Conservation (phyloP, 2,113 vertebrate species). For the Pomatorhinus ruficollis region DNA sequence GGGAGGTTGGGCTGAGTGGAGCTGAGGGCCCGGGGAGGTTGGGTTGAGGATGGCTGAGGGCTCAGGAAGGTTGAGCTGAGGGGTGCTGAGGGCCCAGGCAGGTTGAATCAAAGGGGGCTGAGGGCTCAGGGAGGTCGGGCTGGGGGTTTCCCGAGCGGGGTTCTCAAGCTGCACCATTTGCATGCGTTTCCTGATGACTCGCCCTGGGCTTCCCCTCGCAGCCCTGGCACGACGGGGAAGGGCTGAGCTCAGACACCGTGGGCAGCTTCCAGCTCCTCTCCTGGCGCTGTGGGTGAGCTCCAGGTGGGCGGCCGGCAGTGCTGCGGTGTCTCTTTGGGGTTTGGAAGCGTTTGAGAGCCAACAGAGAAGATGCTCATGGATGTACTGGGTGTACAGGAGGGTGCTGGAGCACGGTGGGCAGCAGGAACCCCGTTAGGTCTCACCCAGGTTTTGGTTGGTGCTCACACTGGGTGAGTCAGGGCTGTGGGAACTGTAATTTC, state of each 20-base stretch:
- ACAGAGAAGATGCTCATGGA: fast-evolving
- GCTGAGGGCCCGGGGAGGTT: no score
- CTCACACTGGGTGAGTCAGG: background rate
- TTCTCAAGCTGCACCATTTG: background rate
- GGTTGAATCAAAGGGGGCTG: no score
- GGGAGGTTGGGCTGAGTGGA: background rate
- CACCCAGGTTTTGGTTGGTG: background rate
- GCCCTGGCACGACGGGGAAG: background rate
- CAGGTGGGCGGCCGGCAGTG: fast-evolving
- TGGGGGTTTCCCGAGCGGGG: conserved; percentile 22
- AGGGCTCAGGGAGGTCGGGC: background rate
- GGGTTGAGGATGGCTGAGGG: background rate
- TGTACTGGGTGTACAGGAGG: fast-evolving
- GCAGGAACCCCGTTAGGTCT: background rate
- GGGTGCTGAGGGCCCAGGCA: background rate
- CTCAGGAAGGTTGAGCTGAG: no score
- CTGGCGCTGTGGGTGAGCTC: background rate
- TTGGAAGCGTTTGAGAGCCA: background rate
- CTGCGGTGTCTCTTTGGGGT: no score
- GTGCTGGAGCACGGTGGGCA: background rate
- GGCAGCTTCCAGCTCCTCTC: background rate
- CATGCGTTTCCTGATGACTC: conserved; percentile 29
- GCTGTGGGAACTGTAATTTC: background rate
- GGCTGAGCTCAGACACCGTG: background rate
- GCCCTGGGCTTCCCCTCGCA: conserved; percentile 15